These are phyloP conservation scores for Cryptophagus acutangulus DNA, from an alignment of 2,888 invertebrate species.

Conservation along the genomic window DNA sequence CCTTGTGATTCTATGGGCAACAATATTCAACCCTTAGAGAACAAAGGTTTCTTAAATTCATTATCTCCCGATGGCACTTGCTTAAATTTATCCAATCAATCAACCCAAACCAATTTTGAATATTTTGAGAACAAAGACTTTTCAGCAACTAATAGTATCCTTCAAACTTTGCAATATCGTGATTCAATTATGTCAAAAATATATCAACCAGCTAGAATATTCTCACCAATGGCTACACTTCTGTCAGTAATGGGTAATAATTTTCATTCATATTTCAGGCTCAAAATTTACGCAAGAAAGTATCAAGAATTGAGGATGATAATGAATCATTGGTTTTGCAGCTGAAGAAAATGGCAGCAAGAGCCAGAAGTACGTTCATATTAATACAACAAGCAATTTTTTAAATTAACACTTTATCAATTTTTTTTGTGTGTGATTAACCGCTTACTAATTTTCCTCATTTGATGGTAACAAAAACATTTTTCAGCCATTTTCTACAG, in stretches of 20 bases:
- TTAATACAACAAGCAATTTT: conserved; percentile 7
- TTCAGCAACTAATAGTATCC: conserved; percentile 11
- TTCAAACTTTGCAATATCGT: conserved; percentile 30
- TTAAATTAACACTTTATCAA: conserved; percentile 1
- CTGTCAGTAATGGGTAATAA: conserved; percentile 42
- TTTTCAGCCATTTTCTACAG: conserved; percentile 52
- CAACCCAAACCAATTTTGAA: conserved; percentile 13
- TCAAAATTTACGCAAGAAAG: conserved; percentile 82
- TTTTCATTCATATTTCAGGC: conserved; percentile 58
- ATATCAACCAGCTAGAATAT: conserved; percentile 32
- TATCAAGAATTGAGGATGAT: conserved; percentile 91
- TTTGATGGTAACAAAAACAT: not conserved
- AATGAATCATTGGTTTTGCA: conserved; percentile 93
- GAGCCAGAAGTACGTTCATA: conserved; percentile 74
- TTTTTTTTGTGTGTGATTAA: not conserved
- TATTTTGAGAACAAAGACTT: not conserved
- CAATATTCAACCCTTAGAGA: too few species aligned
- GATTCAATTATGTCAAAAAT: conserved; percentile 34
- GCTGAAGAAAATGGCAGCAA: conserved; percentile 92
- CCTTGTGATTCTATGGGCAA: too few species aligned
- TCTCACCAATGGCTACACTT: conserved; percentile 44
- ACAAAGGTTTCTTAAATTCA: too few species aligned
- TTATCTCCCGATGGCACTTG: too few species aligned
- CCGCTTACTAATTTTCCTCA: conserved; percentile 9
- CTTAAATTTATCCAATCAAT: conserved; percentile 3